phyloP scores from a whole-genome alignment of 2,888 invertebrate genomes.

The Melangyna quadrimaculata region DNA sequence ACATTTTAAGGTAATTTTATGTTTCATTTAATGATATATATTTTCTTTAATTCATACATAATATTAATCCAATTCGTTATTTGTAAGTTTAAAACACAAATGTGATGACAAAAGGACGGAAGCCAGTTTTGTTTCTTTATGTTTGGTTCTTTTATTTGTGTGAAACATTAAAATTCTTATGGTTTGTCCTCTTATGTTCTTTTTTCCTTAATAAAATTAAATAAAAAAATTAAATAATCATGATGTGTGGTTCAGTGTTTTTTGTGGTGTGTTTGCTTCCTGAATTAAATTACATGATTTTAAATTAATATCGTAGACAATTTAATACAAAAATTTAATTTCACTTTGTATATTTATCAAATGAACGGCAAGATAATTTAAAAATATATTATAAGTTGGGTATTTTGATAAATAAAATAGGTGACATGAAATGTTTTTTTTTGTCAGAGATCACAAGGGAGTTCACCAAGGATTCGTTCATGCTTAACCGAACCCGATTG shows the following conservation, averaged over 20 bases:
- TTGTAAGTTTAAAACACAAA: background rate
- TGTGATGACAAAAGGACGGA: conserved; percentile 64
- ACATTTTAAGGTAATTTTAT: background rate
- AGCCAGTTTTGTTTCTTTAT: conserved; percentile 44
- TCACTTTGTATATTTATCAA: background rate
- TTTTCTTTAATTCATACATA: conserved; percentile 13
- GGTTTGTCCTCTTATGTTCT: background rate
- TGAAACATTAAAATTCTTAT: background rate
- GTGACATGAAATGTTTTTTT: too few species aligned
- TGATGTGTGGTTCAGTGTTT: conserved; percentile 16
- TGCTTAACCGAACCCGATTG: too few species aligned
- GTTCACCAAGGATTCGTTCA: too few species aligned
- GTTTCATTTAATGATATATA: conserved; percentile 20
- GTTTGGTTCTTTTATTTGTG: conserved; percentile 26
- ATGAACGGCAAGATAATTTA: conserved; percentile 42
- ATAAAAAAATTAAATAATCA: background rate
- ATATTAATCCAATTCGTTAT: conserved; percentile 23
- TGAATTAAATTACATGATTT: conserved; percentile 1
- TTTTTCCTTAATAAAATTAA: background rate
- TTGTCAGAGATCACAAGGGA: too few species aligned
- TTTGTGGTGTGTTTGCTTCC: conserved; percentile 55
- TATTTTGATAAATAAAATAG: background rate
- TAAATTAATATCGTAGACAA: background rate
- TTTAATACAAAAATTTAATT: background rate
- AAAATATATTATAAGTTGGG: background rate